These are phyloP conservation scores for Antechinus flavipes DNA, from an alignment of 2,113 vertebrate species.

Conservation along the genomic window DNA sequence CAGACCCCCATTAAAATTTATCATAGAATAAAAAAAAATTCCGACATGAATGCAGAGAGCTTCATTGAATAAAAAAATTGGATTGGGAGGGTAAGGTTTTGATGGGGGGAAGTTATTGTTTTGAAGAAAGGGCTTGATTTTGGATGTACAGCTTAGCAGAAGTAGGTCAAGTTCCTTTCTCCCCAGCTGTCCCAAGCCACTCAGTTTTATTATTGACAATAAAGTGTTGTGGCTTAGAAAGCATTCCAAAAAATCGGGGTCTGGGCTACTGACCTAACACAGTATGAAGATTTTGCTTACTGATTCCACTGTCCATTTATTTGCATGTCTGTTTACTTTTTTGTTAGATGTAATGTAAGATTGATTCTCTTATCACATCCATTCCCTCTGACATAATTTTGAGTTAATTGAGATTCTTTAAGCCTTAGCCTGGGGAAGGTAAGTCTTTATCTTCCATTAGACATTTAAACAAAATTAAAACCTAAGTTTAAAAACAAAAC, in stretches of 20 bases:
- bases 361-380: constrained; percentile 93
- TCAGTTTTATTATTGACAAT: constrained; percentile 46
- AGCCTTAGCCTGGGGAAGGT: constrained; percentile 98
- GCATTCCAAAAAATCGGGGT: constrained; percentile 64
- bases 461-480: constrained; percentile 86
- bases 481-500: constrained; percentile 78
- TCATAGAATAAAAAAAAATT: constrained; percentile 61
- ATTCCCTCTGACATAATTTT: constrained; percentile 93
- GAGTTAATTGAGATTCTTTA: constrained; percentile 95
- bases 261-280: constrained; percentile 89
- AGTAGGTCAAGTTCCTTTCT: constrained; percentile 75
- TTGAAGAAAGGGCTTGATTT: neutral
- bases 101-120: neutral
- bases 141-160: constrained; percentile 57
- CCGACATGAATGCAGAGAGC: constrained; percentile 63
- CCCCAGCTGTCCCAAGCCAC: neutral
- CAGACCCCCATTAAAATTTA: constrained; percentile 78
- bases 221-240: constrained; percentile 69
- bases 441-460: constrained; percentile 98
- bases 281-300: constrained; percentile 98
- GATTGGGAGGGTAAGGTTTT: neutral
- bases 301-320: constrained; percentile 93
- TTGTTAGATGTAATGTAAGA: constrained; percentile 94
- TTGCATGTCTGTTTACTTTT: constrained; percentile 96
- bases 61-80: constrained; percentile 74